A percentile compares a stretch with the other conserved stretches of the same genome.
Conservation (phyloP, 2,113 vertebrate genomes). For the Toxotes chatareus region DNA sequence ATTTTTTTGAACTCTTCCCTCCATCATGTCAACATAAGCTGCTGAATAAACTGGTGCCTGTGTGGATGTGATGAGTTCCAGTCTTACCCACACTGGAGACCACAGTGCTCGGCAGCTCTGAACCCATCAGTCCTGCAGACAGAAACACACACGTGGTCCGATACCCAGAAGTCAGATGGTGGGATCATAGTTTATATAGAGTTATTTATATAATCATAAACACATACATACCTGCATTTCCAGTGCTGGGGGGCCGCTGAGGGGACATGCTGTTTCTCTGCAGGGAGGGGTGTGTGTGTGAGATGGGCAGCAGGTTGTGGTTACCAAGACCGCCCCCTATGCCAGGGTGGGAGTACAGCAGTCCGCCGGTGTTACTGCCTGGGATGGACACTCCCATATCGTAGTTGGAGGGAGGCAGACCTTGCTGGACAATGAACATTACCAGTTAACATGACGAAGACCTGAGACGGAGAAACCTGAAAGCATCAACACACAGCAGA, state of each 20-base stretch:
- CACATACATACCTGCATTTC: conserved; percentile 88
- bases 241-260: conserved; percentile 90
- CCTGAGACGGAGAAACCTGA: not conserved
- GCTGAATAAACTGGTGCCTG: not conserved
- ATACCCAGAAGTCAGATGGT: no score
- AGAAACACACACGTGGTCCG: conserved; percentile 14
- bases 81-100: conserved; percentile 93
- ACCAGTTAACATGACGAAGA: not conserved
- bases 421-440: conserved; percentile 78
- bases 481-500: conserved; percentile 48
- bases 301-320: conserved; percentile 92
- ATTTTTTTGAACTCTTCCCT: no score
- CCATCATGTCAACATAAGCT: no score
- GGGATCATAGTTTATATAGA: not conserved
- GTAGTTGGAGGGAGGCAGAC: conserved; percentile 93
- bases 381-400: conserved; percentile 95
- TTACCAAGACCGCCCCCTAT: conserved; percentile 88
- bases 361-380: conserved; percentile 88
- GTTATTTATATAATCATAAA: no score
- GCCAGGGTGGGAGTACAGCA: conserved; percentile 92
- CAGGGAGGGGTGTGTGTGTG: conserved; percentile 92
- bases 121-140: conserved; percentile 90
- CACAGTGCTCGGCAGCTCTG: conserved; percentile 90
- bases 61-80: not conserved
- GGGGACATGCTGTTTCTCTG: conserved; percentile 97